Conservation (phyloP, 2,888 invertebrate species). For the Muschampia plurimacula region DNA sequence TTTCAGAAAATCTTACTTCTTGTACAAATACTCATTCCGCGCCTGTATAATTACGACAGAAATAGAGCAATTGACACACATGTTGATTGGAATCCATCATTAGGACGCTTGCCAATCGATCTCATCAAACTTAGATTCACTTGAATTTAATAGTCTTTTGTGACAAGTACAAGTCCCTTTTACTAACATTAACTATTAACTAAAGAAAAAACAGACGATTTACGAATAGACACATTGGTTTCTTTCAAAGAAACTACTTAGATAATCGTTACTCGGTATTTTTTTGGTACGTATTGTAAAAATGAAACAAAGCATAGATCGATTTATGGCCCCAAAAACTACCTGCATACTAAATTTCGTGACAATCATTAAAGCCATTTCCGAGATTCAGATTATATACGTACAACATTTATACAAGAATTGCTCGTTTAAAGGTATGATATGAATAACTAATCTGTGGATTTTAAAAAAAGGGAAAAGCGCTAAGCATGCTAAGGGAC, state of each 20-base stretch:
- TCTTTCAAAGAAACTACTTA: neutral
- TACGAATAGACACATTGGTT: neutral
- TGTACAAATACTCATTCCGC: conserved; percentile 12
- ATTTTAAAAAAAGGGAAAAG: too few species aligned
- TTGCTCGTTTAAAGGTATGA: too few species aligned
- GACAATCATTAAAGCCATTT: too few species aligned
- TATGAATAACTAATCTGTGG: too few species aligned
- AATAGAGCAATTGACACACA: conserved; percentile 31
- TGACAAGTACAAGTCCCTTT: neutral
- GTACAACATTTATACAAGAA: too few species aligned
- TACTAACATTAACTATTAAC: neutral
- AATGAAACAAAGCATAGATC: too few species aligned
- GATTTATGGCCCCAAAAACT: too few species aligned
- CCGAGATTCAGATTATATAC: too few species aligned
- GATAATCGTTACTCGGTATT: neutral
- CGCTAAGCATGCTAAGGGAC: too few species aligned
- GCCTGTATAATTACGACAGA: conserved; percentile 26
- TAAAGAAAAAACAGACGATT: neutral
- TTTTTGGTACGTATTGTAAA: too few species aligned
- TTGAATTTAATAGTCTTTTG: conserved; percentile 14
- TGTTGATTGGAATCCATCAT: conserved; percentile 31
- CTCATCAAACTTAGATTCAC: conserved; percentile 24
- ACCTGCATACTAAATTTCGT: too few species aligned
- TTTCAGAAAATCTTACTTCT: conserved; percentile 15
- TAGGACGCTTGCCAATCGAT: conserved; percentile 34